These are phyloP conservation scores for Aythya baeri DNA, from an alignment of 2,113 vertebrate species.

Conservation along the genomic window DNA sequence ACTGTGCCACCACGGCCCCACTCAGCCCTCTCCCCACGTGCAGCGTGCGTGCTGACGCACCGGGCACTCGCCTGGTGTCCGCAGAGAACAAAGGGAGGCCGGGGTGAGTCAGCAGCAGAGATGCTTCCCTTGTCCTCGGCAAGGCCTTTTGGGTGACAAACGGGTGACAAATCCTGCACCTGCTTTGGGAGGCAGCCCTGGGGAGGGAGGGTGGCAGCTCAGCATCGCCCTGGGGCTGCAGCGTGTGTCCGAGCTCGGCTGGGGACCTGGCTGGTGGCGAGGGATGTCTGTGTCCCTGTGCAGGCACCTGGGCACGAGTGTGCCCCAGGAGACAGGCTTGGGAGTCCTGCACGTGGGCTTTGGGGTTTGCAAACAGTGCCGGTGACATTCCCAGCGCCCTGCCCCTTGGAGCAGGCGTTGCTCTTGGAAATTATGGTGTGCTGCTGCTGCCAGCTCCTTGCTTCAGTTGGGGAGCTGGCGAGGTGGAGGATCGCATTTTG, in stretches of 20 bases:
- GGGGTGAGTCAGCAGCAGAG: conserved; percentile 60
- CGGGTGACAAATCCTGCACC: not conserved
- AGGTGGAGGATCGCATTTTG: not conserved
- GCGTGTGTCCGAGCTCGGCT: accelerated
- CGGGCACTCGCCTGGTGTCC: not conserved
- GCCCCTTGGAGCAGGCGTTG: not conserved
- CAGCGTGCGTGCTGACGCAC: not conserved
- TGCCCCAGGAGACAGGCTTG: not conserved
- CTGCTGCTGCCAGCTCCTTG: accelerated
- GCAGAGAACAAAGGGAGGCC: conserved; percentile 27
- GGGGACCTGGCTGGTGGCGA: accelerated
- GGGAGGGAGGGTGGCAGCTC: not conserved
- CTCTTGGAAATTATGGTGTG: not conserved
- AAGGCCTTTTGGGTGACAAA: not conserved
- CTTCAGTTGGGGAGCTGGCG: not conserved
- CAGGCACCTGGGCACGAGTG: accelerated
- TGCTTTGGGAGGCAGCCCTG: not conserved
- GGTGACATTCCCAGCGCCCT: not conserved
- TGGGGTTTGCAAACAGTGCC: accelerated
- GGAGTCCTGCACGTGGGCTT: accelerated
- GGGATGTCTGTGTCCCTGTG: accelerated
- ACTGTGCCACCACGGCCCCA: not conserved
- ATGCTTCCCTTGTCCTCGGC: not conserved
- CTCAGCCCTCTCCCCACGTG: not conserved
- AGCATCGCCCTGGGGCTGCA: not conserved